phyloP scores from a whole-genome alignment of 2,797 vertebrate species.

The Dicrostonyx torquatus region DNA sequence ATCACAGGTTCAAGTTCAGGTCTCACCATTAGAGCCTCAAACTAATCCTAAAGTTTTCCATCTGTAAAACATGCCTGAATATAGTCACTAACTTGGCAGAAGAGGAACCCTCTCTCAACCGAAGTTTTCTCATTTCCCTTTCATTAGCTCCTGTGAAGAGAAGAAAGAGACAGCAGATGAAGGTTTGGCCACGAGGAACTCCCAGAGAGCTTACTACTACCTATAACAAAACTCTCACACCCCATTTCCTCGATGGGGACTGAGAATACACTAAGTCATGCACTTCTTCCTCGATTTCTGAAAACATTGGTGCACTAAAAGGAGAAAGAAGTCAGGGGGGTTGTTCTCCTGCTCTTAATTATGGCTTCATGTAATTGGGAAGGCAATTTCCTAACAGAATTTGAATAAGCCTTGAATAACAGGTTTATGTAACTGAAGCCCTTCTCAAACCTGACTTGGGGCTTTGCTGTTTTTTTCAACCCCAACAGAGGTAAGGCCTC shows the following conservation, averaged over 20 bases:
- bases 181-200: background rate
- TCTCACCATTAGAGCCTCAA: background rate
- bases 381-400: conserved; percentile 31
- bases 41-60: background rate
- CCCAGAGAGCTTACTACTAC: background rate
- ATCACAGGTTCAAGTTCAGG: conserved; percentile 21
- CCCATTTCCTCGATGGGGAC: background rate
- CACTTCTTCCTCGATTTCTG: background rate
- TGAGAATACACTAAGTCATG: background rate
- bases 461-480: background rate
- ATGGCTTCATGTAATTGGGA: background rate
- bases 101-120: background rate
- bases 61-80: conserved; percentile 26
- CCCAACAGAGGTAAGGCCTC: background rate
- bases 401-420: conserved; percentile 9
- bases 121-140: background rate
- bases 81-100: background rate
- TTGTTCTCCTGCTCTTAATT: conserved; percentile 4
- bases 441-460: background rate
- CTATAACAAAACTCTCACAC: background rate
- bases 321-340: conserved; percentile 15
- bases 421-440: background rate
- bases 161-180: background rate
- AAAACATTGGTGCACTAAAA: background rate
- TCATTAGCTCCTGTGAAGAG: background rate